Conservation (phyloP, 2,113 vertebrate species). For the Sterna hirundo region DNA sequence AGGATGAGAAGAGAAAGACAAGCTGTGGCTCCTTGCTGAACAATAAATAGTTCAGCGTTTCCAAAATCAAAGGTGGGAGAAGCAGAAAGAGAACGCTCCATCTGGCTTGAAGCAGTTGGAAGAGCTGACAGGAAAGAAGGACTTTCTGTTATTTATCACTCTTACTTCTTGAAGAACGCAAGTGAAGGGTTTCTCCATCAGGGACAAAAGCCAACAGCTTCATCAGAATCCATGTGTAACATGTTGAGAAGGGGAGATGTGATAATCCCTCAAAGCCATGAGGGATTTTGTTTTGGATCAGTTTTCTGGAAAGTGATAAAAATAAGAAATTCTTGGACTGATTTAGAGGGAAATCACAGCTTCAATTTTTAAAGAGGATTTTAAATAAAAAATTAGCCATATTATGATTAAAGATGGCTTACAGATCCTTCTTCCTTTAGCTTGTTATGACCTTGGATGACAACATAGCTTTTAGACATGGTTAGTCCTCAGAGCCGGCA, state of each 20-base stretch:
- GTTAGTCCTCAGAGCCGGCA: background rate
- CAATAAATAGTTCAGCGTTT: constrained; percentile 38
- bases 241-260: background rate
- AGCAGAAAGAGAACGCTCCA: background rate
- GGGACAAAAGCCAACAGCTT: background rate
- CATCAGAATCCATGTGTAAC: background rate
- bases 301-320: background rate
- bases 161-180: background rate
- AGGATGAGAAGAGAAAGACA: constrained; percentile 25
- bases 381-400: background rate
- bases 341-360: background rate
- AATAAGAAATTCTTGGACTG: background rate
- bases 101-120: constrained; percentile 32
- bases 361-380: background rate
- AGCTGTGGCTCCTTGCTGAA: constrained; percentile 1
- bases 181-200: background rate
- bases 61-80: constrained; percentile 22
- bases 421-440: background rate
- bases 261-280: background rate
- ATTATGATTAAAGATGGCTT: background rate
- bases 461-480: background rate
- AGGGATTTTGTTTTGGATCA: background rate
- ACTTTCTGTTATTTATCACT: background rate
- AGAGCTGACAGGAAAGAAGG: background rate
- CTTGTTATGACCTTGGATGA: background rate